Conservation (phyloP, 2,113 vertebrate genomes). For the Thinocorus orbignyianus region DNA sequence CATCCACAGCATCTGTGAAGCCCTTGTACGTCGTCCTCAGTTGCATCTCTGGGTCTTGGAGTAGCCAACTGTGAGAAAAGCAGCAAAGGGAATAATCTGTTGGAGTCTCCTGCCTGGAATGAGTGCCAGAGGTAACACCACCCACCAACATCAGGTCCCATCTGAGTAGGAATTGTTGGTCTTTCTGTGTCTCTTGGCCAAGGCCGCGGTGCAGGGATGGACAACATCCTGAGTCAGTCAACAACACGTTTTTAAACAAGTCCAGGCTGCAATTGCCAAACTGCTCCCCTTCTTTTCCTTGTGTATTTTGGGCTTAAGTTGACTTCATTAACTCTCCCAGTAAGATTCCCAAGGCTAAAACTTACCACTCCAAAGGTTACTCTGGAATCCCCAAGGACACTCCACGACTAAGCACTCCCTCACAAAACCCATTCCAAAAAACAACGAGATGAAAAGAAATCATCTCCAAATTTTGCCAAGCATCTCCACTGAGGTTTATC, state of each 20-base stretch:
- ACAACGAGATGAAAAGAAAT: not conserved
- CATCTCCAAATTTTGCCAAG: not conserved
- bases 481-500: not conserved
- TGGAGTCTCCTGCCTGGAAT: not conserved
- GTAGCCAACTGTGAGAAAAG: conserved; percentile 81
- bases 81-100: not conserved
- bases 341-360: not conserved
- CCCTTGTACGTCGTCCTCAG: conserved; percentile 86
- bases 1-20: conserved; percentile 84
- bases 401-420: not conserved
- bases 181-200: not conserved
- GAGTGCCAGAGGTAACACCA: not conserved
- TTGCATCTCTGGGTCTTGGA: conserved; percentile 84
- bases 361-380: not conserved
- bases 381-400: not conserved
- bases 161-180: not conserved
- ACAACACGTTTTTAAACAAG: not conserved
- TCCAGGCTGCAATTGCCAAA: not conserved
- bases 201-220: fast-evolving
- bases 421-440: not conserved
- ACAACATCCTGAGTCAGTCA: fast-evolving
- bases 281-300: not conserved
- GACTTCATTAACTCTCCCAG: not conserved
- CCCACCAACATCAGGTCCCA: fast-evolving
- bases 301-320: not conserved